Base-by-base conservation (phyloP, 1,140 invertebrate genomes). In the Lordiphosa collinella region DNA sequence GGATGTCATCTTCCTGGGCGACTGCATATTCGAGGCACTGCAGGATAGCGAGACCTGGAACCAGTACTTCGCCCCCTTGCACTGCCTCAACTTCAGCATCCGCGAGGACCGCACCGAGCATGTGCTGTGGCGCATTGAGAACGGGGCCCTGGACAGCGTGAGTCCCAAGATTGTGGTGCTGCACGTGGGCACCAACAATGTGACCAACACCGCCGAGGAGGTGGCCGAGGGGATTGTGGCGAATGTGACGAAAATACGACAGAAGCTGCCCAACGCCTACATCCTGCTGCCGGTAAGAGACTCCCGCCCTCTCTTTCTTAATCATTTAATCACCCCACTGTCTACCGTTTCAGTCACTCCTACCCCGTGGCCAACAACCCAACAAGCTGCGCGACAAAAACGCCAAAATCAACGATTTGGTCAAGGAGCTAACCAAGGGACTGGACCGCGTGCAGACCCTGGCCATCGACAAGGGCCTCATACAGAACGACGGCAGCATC, bases 1-100 rank as follows among this genome's bases (percentile, higher is more conserved):
- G 31, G 96, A 97, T 86, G 95, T 98, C n/a, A 91, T 97, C 50
- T 96, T 97, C 80, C 92, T 97, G 38, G 96, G 96, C 5, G 96
- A 97, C 90, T 96, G 95, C 37, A 92, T 96, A 46, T 91, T 97
- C 55, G 92, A 94, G 89, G 93, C 94, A 29, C 89, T 97, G 66
- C 92, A 93, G 79, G 93, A 94, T 73, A 94, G 94, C 29, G 93
- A 95, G 90, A 91, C 96, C 12, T 97, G 96, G 95, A 93, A 94
- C 74, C 92, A 95, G 73, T 92, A 94, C 89, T 97, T 97, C 92
- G 95, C 93, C 32, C 95, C 95, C 13, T 91, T 97, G 75, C 96
- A 97, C 89, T 94, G 94, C 85, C 91, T 97, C 57, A 97, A 97
- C 89, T 97, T 97, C 90, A 96, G 96, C 64, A 96, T 98, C 82